Base-by-base conservation (phyloP, 1,140 invertebrate species). In the Drosophila azteca region DNA sequence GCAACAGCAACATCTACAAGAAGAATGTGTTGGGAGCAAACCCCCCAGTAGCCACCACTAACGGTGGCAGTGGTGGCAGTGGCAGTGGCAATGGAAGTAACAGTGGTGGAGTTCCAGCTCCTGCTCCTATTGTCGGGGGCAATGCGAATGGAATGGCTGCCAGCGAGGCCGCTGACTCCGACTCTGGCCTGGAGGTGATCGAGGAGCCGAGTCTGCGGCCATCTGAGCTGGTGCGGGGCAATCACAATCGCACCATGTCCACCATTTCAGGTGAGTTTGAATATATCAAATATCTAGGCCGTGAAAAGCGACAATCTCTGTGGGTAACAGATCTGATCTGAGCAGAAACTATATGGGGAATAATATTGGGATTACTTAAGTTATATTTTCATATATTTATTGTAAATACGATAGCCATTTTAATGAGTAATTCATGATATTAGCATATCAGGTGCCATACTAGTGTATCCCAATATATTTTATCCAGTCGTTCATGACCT, bases 131-230 rank as follows among this genome's bases (percentile, higher is more conserved):
- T 44, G 44, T 17, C 13, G 35, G 43, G 6, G 49, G 17, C 24
- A 24, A 24, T 24, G 24, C 24, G 24, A 24, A 24, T 52, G n/a
- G n/a, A n/a, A n/a, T n/a, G n/a, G 15, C 17, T 6, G 29, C 17
- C 54, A 49, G 51, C 13, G 91, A 92, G 15, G 54, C 80, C 7
- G 69, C 82, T 0, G 91, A 92, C 51, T 92, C 91, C 4, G 91
- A 92, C 88, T 78, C 91, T 0, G 91, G 91, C 3, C 90, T 93
- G 20, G 93, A 93, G 58, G 93, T 95, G 39, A 75, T 94, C 1
- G 94, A 95, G 63, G 94, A 95, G 89, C 94, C 94, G 1, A 94
- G 93, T 5, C 75, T 94, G 6, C 92, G 93, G 51, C 94, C 94
- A 17, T 94, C 94, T 2, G 94, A 94, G 57, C 85, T 95, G 44